Evolutionary conservation across 2,113 vertebrate species (phyloP).

Genomic region (Eidolon helvum): DNA sequence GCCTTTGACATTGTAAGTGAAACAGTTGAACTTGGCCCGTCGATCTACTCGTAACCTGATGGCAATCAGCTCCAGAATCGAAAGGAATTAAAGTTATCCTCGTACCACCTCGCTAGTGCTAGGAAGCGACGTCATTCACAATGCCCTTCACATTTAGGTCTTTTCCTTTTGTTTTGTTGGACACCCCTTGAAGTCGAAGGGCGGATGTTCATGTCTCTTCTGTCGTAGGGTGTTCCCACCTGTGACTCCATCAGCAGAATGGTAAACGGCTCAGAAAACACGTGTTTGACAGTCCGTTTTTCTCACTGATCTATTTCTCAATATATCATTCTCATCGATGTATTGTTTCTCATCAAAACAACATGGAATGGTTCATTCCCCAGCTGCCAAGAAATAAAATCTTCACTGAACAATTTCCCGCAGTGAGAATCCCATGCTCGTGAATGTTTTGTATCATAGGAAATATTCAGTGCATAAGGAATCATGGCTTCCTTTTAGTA

Average conservation of each 20-base stretch:
- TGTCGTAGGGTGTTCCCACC: background rate
- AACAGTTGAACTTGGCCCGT: rapidly evolving
- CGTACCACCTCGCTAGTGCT: background rate
- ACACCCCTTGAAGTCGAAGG: background rate
- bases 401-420: too few species aligned
- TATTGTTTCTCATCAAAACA: too few species aligned
- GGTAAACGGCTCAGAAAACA: background rate
- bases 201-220: background rate
- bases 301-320: too few species aligned
- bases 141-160: background rate
- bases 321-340: too few species aligned
- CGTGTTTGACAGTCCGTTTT: background rate
- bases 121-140: background rate
- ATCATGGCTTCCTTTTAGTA: too few species aligned
- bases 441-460: too few species aligned
- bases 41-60: background rate
- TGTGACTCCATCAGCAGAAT: background rate
- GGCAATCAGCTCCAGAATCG: background rate
- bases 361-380: too few species aligned
- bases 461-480: too few species aligned
- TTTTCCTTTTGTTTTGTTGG: background rate
- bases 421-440: too few species aligned
- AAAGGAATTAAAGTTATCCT: background rate
- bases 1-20: background rate
- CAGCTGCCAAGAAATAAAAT: too few species aligned